A percentile compares a stretch with the other conserved stretches of the same genome.
Conservation (phyloP, 2,888 invertebrate genomes). For the Hemaris fuciformis region DNA sequence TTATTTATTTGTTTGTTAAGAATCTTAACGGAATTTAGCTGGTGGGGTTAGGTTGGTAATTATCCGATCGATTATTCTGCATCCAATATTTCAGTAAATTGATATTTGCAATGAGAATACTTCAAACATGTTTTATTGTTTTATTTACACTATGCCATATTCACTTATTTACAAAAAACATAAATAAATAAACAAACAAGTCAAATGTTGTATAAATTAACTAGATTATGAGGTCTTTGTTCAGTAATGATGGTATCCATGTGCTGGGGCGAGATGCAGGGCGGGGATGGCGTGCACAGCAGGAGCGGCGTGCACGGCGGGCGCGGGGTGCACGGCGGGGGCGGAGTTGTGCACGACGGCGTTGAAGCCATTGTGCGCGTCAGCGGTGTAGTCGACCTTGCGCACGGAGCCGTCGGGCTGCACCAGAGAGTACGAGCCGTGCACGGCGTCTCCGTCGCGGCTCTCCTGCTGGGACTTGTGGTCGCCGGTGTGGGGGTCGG, state of each 20-base stretch:
- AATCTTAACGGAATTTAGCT: too few species aligned
- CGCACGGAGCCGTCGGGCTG: slow-evolving; percentile 79
- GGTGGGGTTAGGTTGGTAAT: too few species aligned
- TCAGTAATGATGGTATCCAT: slow-evolving; percentile 33
- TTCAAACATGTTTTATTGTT: background rate
- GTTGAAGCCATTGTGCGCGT: slow-evolving; percentile 74
- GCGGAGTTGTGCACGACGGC: slow-evolving; percentile 50
- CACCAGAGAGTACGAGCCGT: slow-evolving; percentile 74
- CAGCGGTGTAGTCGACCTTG: slow-evolving; percentile 80
- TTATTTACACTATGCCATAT: background rate
- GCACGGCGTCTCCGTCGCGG: slow-evolving; percentile 77
- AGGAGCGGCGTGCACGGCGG: slow-evolving; percentile 17
- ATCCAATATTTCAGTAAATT: background rate
- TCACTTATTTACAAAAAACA: background rate
- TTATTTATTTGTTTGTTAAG: too few species aligned
- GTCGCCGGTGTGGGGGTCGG: slow-evolving; percentile 81
- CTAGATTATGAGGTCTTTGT: background rate
- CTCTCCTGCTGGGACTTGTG: slow-evolving; percentile 78
- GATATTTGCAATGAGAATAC: background rate
- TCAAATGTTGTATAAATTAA: background rate
- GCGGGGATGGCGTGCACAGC: background rate
- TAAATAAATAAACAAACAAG: background rate
- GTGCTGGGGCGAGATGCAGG: slow-evolving; percentile 6
- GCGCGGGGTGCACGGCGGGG: slow-evolving; percentile 42
- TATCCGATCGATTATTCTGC: background rate